phyloP scores from a whole-genome alignment of 37 sponge, comb jelly and placozoan genomes.

The Aplysina aerophoba region DNA sequence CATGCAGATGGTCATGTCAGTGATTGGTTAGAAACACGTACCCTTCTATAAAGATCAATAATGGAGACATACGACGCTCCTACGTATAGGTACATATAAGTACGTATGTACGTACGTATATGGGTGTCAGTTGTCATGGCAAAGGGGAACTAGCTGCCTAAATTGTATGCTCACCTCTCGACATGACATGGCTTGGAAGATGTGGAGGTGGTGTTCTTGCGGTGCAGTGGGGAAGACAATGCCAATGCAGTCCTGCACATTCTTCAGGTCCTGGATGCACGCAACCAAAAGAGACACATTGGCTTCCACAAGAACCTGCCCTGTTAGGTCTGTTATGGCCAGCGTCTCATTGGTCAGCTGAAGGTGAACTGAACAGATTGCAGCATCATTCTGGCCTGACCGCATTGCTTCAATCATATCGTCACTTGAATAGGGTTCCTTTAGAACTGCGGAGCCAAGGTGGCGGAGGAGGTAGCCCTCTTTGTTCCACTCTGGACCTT shows the following conservation, averaged over 20 bases:
- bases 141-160: no score
- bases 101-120: no score
- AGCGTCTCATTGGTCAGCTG: constrained; percentile 29
- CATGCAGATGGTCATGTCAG: no score
- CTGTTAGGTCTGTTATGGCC: constrained; percentile 31
- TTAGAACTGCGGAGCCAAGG: constrained; percentile 42
- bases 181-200: constrained; percentile 66
- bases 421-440: constrained; percentile 26
- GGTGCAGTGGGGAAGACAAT: constrained; percentile 37
- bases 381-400: constrained; percentile 4
- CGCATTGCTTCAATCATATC: constrained; percentile 31
- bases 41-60: no score
- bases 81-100: no score
- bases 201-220: constrained; percentile 55
- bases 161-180: constrained; percentile 56
- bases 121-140: no score
- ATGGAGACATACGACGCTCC: no score
- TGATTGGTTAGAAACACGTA: no score
- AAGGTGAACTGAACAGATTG: constrained; percentile 3
- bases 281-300: constrained; percentile 32
- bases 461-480: constrained; percentile 22
- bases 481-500: constrained; percentile 2
- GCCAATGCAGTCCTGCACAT: constrained; percentile 57
- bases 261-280: constrained; percentile 34
- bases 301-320: constrained; percentile 33